Percentiles rank a stretch among this genome's conserved stretches.
Evolutionary conservation across 2,888 invertebrate genomes (phyloP).

Genomic region (Agriopis marginaria): DNA sequence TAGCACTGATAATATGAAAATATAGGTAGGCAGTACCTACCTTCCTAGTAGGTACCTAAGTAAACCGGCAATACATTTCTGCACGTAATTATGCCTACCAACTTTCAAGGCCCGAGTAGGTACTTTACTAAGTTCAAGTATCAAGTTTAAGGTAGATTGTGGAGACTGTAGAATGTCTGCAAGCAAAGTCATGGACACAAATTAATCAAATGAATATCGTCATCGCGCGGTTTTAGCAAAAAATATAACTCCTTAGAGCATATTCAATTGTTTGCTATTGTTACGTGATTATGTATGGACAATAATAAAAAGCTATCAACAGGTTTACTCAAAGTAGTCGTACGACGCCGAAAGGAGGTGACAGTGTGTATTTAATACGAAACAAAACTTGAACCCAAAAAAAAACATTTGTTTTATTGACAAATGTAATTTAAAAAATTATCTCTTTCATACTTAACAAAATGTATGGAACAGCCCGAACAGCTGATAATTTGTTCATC

Average conservation of each 20-base stretch:
- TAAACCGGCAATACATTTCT: conserved; percentile 16
- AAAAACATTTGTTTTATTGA: too few species aligned
- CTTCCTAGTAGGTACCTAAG: not conserved
- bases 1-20: not conserved
- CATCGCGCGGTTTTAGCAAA: conserved; percentile 8
- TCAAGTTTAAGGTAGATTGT: conserved; percentile 42
- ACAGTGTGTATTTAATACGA: too few species aligned
- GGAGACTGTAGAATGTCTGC: conserved; percentile 29
- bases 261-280: not conserved
- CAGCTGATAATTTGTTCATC: too few species aligned
- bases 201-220: conserved; percentile 18
- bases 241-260: not conserved
- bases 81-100: conserved; percentile 16
- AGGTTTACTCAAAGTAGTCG: too few species aligned
- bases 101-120: conserved; percentile 32
- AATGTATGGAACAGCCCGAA: too few species aligned
- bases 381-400: too few species aligned
- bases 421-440: too few species aligned
- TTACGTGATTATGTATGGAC: not conserved
- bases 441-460: too few species aligned
- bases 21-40: not conserved
- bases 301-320: not conserved
- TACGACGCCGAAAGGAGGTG: too few species aligned
- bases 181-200: conserved; percentile 13
- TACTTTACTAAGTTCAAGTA: conserved; percentile 41